phyloP scores from a whole-genome alignment of 2,888 invertebrate genomes.

The Mactromeris polynyma region DNA sequence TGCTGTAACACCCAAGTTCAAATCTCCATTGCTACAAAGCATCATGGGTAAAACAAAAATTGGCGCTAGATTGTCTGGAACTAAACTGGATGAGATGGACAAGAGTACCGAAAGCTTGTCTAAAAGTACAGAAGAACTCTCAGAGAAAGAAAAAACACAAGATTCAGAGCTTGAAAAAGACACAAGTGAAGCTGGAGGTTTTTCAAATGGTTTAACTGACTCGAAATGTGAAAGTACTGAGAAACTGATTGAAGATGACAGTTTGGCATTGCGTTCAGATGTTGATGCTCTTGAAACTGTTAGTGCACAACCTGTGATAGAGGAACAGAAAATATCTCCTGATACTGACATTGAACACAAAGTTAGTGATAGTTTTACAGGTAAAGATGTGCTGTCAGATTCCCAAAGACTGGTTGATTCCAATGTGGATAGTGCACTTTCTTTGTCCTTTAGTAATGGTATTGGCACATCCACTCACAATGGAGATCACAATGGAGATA shows the following conservation, averaged over 20 bases:
- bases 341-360: conserved; percentile 23
- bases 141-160: conserved; percentile 46
- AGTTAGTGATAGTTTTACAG: conserved; percentile 27
- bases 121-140: conserved; percentile 44
- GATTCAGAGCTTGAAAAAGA: conserved; percentile 43
- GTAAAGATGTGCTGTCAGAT: conserved; percentile 47
- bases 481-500: conserved; percentile 62
- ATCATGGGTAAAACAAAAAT: conserved; percentile 82
- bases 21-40: conserved; percentile 84
- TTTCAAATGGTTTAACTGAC: conserved; percentile 49
- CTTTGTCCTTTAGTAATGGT: conserved; percentile 64
- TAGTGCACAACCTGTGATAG: conserved; percentile 56
- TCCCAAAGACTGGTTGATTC: conserved; percentile 52
- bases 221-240: conserved; percentile 60
- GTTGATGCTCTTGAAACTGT: conserved; percentile 43
- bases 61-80: conserved; percentile 68
- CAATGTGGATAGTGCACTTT: conserved; percentile 67
- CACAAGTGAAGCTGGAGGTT: conserved; percentile 21
- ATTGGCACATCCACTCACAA: conserved; percentile 67
- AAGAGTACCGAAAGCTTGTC: conserved; percentile 54
- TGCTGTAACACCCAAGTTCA: conserved; percentile 81
- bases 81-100: conserved; percentile 59
- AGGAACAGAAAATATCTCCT: conserved; percentile 33
- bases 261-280: conserved; percentile 27
- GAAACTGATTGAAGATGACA: conserved; percentile 41